phyloP scores from a whole-genome alignment of 2,797 vertebrate genomes.

The Carcharodon carcharias region DNA sequence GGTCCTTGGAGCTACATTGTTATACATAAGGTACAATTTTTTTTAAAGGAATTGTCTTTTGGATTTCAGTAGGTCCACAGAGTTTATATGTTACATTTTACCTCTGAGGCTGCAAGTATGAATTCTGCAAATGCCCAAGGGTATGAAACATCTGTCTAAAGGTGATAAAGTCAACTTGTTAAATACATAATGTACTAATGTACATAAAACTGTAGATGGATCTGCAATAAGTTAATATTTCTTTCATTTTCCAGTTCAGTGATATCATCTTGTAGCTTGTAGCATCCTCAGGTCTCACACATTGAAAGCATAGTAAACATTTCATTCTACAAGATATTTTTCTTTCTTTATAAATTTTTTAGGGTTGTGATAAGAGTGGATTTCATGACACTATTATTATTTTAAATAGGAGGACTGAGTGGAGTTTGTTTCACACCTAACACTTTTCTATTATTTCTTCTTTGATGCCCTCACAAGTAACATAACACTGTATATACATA shows the following conservation, averaged over 20 bases:
- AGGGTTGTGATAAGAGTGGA: background rate
- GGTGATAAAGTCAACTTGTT: constrained; percentile 5
- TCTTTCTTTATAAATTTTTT: background rate
- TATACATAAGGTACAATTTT: background rate
- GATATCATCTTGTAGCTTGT: background rate
- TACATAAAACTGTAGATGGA: background rate
- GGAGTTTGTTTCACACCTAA: background rate
- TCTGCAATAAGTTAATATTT: background rate
- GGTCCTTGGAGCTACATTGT: background rate
- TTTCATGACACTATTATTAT: background rate
- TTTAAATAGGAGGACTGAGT: background rate
- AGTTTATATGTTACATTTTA: background rate
- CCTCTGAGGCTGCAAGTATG: background rate
- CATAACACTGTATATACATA: background rate
- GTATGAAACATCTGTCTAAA: background rate
- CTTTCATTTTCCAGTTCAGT: background rate
- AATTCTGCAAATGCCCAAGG: background rate
- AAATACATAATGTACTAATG: constrained; percentile 2
- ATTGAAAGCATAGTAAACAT: background rate
- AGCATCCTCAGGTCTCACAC: no score
- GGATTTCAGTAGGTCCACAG: background rate
- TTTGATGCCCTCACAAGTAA: background rate
- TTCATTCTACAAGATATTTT: background rate
- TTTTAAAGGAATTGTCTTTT: background rate
- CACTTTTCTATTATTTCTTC: background rate